Evolutionary conservation across 2,797 vertebrate species (phyloP), one percentile per base, ranked within the genome.

Genomic region (Fringilla coelebs): DNA sequence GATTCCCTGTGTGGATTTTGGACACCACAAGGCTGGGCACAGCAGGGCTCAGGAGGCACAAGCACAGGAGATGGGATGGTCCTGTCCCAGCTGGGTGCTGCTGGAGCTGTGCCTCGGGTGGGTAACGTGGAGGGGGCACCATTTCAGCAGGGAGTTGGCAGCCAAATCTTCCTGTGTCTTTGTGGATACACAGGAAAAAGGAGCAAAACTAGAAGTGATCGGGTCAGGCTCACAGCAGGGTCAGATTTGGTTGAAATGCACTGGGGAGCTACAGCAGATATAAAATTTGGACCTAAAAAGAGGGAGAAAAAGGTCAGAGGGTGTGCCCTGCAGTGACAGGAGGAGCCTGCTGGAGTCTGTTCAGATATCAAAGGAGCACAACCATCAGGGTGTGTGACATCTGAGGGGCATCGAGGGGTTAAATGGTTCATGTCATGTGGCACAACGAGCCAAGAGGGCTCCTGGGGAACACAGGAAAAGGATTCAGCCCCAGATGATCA

Each of bases 21-120:
- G 34, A 20, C 51, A 38, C 22, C 48, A 11, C 17, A 1, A 3
- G 0, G 0, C 20, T 55, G 55, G 38, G 32, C 48, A 41, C 3
- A 4, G 55, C 32, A 34, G 19, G 49, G 32, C 26, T 84, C 26
- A 29, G 55, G 11, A 38, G 54, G 17, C 13, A 29, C 29, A 45
- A 32, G 13, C 49, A 34, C 29, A 72, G 58, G 57, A 80, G 52
- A 7, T 3, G 14, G 14, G 34, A 16, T 28, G 45, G 14, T 16
- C 67, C 80, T 60, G 71, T 38, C 76, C 51, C 61, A 60, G 5
- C 0, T 79, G 38, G 40, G 21, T 32, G 61, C 61, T 88, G 61
- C 15, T 76, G 36, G 19, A 45, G 65, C 5, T 57, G 38, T 41
- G 58, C 43, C 25, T 43, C 29, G 0, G 17, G 31, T 20, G 51